Percentiles rank a stretch among this genome's conserved stretches.
These are phyloP conservation scores for Resseliella maxima DNA, from an alignment of 2,888 invertebrate genomes.

Conservation along the genomic window DNA sequence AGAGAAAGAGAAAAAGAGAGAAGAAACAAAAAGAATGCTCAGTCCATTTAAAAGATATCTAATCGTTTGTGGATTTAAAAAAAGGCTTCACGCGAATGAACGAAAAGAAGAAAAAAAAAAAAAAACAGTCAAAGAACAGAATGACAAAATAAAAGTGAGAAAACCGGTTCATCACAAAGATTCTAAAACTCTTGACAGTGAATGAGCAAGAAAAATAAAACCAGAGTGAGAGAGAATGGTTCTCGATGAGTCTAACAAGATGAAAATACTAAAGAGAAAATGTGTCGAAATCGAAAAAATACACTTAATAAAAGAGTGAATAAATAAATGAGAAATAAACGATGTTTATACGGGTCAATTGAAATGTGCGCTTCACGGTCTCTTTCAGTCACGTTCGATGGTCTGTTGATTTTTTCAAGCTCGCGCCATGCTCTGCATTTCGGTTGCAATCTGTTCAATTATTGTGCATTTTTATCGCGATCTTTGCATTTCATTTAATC, in stretches of 20 bases:
- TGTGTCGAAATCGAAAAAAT: conserved; percentile 18
- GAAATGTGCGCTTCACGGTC: neutral
- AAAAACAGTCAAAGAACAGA: neutral
- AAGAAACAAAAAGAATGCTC: neutral
- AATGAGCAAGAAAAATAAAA: no score
- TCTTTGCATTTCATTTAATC: conserved; percentile 41
- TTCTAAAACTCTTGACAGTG: conserved; percentile 24
- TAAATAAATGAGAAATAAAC: conserved; percentile 41
- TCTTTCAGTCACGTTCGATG: neutral
- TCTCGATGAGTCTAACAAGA: neutral
- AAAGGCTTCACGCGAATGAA: conserved; percentile 1
- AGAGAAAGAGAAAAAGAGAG: no score
- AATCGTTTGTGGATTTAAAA: conserved; percentile 5
- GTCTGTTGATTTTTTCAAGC: neutral
- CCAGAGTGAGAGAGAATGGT: neutral
- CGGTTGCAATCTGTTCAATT: conserved; percentile 21
- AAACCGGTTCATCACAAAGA: conserved; percentile 34
- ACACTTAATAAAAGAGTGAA: conserved; percentile 33
- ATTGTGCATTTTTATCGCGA: conserved; percentile 19
- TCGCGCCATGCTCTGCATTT: neutral
- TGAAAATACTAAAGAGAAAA: neutral
- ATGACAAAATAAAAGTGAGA: conserved; percentile 41
- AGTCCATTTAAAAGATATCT: conserved; percentile 30
- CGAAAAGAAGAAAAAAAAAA: neutral
- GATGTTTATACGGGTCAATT: conserved; percentile 45